Conservation (phyloP, 92 coral and sea anemone species). For the Zoanthus gigantus region DNA sequence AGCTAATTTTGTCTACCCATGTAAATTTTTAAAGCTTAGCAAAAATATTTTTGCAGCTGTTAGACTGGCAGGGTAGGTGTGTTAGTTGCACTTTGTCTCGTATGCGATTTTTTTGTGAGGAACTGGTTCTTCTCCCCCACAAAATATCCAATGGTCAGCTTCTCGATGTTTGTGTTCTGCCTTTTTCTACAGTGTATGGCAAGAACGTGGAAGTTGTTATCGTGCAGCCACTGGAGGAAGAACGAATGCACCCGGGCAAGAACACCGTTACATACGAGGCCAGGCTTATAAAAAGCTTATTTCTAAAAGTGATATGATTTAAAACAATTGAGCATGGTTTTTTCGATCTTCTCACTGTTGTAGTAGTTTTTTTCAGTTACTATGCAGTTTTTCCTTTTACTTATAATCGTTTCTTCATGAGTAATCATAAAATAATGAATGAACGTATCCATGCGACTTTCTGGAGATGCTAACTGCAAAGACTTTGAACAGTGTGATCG, state of each 20-base stretch:
- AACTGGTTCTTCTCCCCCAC: too few relatives aligned
- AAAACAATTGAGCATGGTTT: neutral
- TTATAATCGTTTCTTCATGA: neutral
- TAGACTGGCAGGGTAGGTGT: too few relatives aligned
- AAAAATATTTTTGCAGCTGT: too few relatives aligned
- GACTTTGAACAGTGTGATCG: too few relatives aligned
- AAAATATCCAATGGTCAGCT: neutral
- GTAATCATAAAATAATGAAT: neutral
- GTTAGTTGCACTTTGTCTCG: too few relatives aligned
- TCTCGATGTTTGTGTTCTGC: neutral
- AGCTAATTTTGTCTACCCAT: too few relatives aligned
- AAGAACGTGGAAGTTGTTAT: conserved; percentile 92
- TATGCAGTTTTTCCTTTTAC: neutral
- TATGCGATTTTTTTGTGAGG: too few relatives aligned
- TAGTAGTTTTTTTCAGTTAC: neutral
- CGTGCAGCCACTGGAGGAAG: conserved; percentile 97
- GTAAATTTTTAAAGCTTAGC: too few relatives aligned
- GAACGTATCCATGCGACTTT: too few relatives aligned
- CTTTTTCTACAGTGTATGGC: conserved; percentile 81
- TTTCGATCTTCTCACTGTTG: neutral
- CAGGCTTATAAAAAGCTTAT: conserved; percentile 88
- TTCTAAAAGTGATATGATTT: conserved; percentile 76
- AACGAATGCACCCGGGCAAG: conserved; percentile 95
- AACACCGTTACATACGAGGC: conserved; percentile 99
- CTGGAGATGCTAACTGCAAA: too few relatives aligned